Percentiles rank a stretch among this genome's conserved stretches.
These are phyloP conservation scores for Champsocephalus esox DNA, from an alignment of 2,797 vertebrate species.

Conservation along the genomic window DNA sequence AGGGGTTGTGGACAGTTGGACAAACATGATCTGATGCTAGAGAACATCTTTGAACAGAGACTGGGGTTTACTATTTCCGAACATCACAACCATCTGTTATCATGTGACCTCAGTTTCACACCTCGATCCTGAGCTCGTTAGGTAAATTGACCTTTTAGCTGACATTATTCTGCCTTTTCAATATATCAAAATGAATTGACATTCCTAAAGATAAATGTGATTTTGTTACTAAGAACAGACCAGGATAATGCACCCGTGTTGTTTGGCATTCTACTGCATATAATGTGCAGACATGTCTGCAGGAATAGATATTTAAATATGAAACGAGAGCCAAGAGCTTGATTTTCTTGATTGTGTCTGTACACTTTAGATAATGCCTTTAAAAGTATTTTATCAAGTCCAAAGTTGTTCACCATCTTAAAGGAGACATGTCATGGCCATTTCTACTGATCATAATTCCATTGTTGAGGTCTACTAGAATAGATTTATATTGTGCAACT, in stretches of 20 bases:
- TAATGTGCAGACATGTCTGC: not conserved
- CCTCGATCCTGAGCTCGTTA: not conserved
- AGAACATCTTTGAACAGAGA: not conserved
- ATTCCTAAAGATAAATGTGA: too few relatives aligned
- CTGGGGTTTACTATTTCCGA: not conserved
- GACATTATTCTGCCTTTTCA: not conserved
- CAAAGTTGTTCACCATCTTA: not conserved
- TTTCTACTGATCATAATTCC: too few relatives aligned
- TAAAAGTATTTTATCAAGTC: not conserved
- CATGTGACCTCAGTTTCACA: not conserved
- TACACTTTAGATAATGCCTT: not conserved
- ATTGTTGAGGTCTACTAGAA: too few relatives aligned
- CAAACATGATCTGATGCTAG: not conserved
- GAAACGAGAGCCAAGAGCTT: slow-evolving; percentile 3
- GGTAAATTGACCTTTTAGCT: not conserved
- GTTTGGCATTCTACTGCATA: not conserved
- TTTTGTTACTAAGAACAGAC: not conserved
- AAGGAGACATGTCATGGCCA: too few relatives aligned
- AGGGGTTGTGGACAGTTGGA: not conserved
- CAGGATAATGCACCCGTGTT: not conserved
- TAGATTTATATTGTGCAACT: too few relatives aligned
- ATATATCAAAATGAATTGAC: too few relatives aligned
- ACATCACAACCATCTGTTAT: not conserved
- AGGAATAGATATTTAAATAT: not conserved
- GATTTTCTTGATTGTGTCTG: not conserved